Base-by-base conservation (phyloP, 2,888 invertebrate species). In the Laothoe populi region DNA sequence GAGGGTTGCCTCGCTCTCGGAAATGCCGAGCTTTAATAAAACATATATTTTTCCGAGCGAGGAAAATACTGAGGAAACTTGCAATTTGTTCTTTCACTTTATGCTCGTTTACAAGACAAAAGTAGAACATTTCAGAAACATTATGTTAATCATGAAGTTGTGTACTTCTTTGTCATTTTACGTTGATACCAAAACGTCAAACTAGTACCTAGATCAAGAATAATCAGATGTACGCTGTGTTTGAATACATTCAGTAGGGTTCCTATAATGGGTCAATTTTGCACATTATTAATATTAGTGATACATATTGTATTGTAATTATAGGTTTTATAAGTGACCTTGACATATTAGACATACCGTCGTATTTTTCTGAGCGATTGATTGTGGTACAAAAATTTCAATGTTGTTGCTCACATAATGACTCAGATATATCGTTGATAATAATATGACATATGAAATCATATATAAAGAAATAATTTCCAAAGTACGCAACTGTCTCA, bases 1-100 rank as follows among this genome's bases (percentile, higher is more conserved):
- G 87, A 86, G 90, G 90, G 89, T 81, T 84, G 86, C 88, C 82
- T 79, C 85, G 90, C 90, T 90, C 92, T 92, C 90, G 92, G 92
- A 92, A 92, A 92, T 90, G 91, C 92, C 91, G 91, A 92, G 92
- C 92, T 92, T 92, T 92, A 92, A 92, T 92, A 92, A 92, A 92
- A 92, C 92, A 92, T 92, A 92, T 91, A 92, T 92, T 92, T 92
- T 92, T 92, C 91, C 90, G 90, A 92, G 91, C 92, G 92, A 88
- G 91, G 91, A 92, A 92, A 92, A 92, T 92, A 90, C 92, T 90
- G 92, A 90, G 91, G 92, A 92, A 92, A 91, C 91, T 92, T 91
- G 90, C 91, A 92, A 92, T 92, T 92, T 92, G 92, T 92, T 92
- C 92, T 92, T 92, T 92, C 92, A 92, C 92, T 92, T 92, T 92